Conservation (phyloP, 1,140 invertebrate genomes). For the Antheraea mylitta region DNA sequence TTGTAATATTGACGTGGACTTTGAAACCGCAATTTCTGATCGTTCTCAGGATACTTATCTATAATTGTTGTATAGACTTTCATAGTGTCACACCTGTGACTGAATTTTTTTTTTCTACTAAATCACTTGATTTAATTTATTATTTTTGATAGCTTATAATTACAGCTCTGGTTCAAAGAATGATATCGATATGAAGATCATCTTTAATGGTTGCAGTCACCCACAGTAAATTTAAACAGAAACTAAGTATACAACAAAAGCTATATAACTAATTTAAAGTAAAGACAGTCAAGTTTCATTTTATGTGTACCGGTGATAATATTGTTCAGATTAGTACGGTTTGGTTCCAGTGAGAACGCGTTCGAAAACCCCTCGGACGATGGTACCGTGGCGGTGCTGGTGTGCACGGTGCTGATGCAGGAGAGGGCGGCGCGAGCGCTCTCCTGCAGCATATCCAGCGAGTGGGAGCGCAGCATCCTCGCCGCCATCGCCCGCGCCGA, state of each 20-base stretch:
- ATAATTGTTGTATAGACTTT: too few species aligned
- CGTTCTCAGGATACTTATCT: too few species aligned
- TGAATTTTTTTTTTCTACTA: too few species aligned
- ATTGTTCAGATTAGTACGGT: neutral
- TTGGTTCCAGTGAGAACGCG: slow-evolving; percentile 18
- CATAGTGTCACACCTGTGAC: too few species aligned
- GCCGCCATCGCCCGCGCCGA: slow-evolving; percentile 81
- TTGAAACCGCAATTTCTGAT: too few species aligned
- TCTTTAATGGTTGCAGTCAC: too few species aligned
- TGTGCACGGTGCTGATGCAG: slow-evolving; percentile 92
- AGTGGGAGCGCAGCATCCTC: slow-evolving; percentile 81
- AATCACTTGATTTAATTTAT: neutral
- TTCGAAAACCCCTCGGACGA: slow-evolving; percentile 35
- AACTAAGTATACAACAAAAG: too few species aligned
- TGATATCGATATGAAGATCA: neutral
- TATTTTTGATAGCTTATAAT: neutral
- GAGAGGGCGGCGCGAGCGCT: slow-evolving; percentile 82
- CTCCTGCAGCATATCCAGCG: slow-evolving; percentile 49
- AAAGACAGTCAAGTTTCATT: too few species aligned
- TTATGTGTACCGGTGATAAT: neutral
- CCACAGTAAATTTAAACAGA: too few species aligned
- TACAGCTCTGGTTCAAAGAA: neutral
- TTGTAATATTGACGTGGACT: too few species aligned
- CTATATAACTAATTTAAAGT: too few species aligned
- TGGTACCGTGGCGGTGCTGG: slow-evolving; percentile 82